phyloP scores from a whole-genome alignment of 2,797 vertebrate genomes.

The Micropoecilia bifurca region DNA sequence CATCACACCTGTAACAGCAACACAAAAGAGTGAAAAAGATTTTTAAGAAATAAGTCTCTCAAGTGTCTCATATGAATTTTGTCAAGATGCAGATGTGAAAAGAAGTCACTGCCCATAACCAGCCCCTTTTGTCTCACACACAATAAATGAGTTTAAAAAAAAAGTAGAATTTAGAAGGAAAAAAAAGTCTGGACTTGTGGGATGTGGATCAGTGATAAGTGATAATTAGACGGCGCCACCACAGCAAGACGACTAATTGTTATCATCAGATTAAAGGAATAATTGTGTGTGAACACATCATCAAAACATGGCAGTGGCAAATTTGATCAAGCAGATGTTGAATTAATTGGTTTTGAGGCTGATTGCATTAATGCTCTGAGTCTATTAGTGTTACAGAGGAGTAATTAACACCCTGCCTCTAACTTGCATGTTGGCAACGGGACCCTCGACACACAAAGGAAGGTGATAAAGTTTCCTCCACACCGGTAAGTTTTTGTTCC shows the following conservation, averaged over 20 bases:
- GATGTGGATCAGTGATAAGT: conserved; percentile 51
- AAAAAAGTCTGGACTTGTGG: conserved; percentile 22
- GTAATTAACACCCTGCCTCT: conserved; percentile 71
- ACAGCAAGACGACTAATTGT: conserved; percentile 64
- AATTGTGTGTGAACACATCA: conserved; percentile 74
- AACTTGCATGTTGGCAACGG: conserved; percentile 30
- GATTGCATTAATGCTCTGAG: conserved; percentile 75
- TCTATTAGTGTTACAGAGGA: conserved; percentile 69
- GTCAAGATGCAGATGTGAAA: neutral
- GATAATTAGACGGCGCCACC: conserved; percentile 60
- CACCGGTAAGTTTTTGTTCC: neutral
- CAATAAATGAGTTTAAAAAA: neutral
- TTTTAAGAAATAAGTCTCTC: neutral
- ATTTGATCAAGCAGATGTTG: conserved; percentile 80
- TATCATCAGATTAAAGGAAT: conserved; percentile 72
- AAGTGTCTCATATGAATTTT: neutral
- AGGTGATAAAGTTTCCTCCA: conserved; percentile 13
- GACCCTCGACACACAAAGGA: conserved; percentile 2
- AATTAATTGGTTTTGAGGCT: conserved; percentile 79
- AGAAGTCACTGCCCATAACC: neutral
- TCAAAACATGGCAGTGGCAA: conserved; percentile 71
- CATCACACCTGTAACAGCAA: neutral
- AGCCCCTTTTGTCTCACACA: conserved; percentile 1
- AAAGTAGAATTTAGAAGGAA: neutral
- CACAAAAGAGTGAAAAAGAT: neutral